Percentiles rank a stretch among this genome's conserved stretches.
phyloP scores from a whole-genome alignment of 2,113 vertebrate species.

The Hypanus sabinus region DNA sequence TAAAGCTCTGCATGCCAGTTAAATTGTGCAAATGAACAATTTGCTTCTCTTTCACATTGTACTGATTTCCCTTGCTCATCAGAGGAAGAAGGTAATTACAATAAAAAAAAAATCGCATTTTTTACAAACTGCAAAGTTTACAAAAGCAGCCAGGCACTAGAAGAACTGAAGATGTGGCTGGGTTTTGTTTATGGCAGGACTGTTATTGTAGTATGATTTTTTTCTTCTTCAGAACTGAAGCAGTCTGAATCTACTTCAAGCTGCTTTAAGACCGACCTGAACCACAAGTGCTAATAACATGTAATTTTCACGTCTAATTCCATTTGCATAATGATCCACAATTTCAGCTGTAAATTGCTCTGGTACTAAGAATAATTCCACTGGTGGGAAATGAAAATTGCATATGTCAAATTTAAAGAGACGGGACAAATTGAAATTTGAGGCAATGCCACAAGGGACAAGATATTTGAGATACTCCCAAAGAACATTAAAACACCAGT shows the following conservation, averaged over 20 bases:
- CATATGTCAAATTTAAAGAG: slow-evolving; percentile 6
- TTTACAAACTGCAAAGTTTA: background rate
- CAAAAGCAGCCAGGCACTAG: background rate
- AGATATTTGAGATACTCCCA: background rate
- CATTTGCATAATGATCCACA: background rate
- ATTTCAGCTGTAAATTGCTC: background rate
- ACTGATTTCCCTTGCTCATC: background rate
- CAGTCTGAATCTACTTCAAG: background rate
- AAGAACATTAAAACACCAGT: background rate
- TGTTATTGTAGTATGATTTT: background rate
- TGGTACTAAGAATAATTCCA: background rate
- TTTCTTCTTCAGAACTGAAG: background rate
- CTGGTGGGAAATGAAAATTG: background rate
- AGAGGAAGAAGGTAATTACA: background rate
- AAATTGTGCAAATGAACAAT: background rate
- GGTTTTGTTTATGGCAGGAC: background rate
- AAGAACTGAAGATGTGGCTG: background rate
- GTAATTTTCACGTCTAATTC: background rate
- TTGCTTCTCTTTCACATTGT: background rate
- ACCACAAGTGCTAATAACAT: background rate
- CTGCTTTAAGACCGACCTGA: background rate
- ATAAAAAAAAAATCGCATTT: background rate
- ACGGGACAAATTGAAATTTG: background rate
- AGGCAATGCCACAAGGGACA: background rate
- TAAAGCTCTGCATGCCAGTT: background rate